phyloP scores from a whole-genome alignment of 2,888 invertebrate genomes.

The Acholoe squamosa region DNA sequence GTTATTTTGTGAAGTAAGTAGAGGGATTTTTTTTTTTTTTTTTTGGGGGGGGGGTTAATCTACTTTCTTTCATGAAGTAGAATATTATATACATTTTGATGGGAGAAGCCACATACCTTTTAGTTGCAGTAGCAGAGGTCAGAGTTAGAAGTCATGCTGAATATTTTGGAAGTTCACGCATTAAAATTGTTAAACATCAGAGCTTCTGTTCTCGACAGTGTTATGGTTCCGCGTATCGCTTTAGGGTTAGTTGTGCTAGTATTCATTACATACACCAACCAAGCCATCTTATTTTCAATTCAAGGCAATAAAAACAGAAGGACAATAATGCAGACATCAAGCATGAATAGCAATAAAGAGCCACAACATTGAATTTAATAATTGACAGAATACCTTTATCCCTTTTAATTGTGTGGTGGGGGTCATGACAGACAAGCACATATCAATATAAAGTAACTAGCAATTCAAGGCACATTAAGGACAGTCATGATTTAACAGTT shows the following conservation, averaged over 20 bases:
- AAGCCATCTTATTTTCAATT: background rate
- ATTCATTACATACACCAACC: constrained; percentile 4
- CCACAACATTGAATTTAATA: constrained; percentile 37
- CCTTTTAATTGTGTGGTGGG: constrained; percentile 44
- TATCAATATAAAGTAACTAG: constrained; percentile 38
- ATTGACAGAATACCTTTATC: constrained; percentile 36
- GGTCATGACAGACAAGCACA: constrained; percentile 35
- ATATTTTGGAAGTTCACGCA: background rate
- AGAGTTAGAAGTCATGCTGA: background rate
- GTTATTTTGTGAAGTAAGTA: too few species aligned
- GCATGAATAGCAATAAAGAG: background rate
- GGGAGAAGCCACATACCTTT: constrained; percentile 5
- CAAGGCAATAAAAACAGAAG: background rate
- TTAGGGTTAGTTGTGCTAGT: background rate
- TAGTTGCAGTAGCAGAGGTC: background rate
- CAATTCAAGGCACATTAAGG: background rate
- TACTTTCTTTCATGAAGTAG: too few species aligned
- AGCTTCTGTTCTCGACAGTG: too few species aligned
- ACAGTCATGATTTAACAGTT: background rate
- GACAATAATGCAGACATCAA: constrained; percentile 24
- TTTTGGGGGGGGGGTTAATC: too few species aligned
- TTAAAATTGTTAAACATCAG: too few species aligned
- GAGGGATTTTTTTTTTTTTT: too few species aligned
- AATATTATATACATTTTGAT: too few species aligned
- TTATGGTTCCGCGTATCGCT: background rate